Evolutionary conservation across 2,888 invertebrate genomes (phyloP).

Genomic region (Hartigia nigra): DNA sequence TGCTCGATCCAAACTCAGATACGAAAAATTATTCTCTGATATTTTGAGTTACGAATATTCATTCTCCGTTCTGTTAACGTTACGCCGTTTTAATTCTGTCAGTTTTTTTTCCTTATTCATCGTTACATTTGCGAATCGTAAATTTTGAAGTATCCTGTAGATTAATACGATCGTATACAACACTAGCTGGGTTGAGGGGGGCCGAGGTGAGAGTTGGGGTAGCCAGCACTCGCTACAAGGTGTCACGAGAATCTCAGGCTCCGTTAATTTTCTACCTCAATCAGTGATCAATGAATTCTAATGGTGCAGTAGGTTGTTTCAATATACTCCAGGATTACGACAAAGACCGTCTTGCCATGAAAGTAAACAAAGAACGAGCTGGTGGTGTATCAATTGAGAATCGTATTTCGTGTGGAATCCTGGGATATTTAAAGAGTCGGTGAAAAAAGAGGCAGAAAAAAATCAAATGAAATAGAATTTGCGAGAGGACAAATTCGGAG

Average conservation of each 20-base stretch:
- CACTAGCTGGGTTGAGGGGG: conserved; percentile 63
- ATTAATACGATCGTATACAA: conserved; percentile 19
- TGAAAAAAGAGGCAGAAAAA: not conserved
- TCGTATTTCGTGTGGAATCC: not conserved
- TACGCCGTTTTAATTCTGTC: not conserved
- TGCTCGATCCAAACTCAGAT: not conserved
- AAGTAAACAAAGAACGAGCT: not conserved
- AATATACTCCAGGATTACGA: not conserved
- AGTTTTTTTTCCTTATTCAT: not conserved
- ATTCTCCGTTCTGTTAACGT: not conserved
- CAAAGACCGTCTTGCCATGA: not conserved
- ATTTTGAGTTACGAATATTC: not conserved
- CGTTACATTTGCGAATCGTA: not conserved
- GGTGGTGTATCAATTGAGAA: not conserved
- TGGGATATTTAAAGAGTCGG: not conserved
- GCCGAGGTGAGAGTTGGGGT: conserved; percentile 61
- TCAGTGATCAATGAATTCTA: not conserved
- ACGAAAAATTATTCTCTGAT: not conserved
- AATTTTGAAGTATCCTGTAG: conserved; percentile 8
- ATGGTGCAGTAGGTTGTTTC: not conserved
- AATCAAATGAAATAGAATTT: not conserved
- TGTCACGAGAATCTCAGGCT: conserved; percentile 49
- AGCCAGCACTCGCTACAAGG: conserved; percentile 60
- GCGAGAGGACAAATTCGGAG: conserved; percentile 36
- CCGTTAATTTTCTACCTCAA: conserved; percentile 42